Evolutionary conservation across 2,888 invertebrate genomes (phyloP).

Genomic region (Agriopis leucophaearia): DNA sequence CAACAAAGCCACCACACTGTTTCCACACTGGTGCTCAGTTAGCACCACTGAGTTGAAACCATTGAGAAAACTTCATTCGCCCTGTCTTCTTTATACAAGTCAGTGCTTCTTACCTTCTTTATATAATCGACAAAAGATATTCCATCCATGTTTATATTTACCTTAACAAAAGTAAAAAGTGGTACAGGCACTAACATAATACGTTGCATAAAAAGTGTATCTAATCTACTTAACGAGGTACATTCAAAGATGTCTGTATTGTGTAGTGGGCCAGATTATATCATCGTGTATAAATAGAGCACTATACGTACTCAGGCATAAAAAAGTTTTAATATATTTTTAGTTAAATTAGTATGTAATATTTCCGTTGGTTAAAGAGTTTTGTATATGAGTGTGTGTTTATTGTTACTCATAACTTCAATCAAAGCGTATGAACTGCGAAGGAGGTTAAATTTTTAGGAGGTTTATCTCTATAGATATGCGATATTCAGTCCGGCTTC

Average conservation of each 20-base stretch:
- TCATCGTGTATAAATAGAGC: slow-evolving; percentile 61
- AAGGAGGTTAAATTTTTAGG: no score
- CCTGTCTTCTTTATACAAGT: no score
- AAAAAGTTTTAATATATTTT: slow-evolving; percentile 51
- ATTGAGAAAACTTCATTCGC: no score
- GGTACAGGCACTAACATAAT: slow-evolving; percentile 42
- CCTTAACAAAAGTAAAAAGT: slow-evolving; percentile 31
- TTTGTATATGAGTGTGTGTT: background rate
- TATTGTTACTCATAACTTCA: no score
- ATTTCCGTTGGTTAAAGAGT: slow-evolving; percentile 14
- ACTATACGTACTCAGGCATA: slow-evolving; percentile 45
- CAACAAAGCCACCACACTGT: no score
- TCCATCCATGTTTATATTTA: background rate
- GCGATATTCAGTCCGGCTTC: no score
- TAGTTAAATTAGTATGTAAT: slow-evolving; percentile 31
- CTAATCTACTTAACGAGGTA: slow-evolving; percentile 66
- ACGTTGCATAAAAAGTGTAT: slow-evolving; percentile 60
- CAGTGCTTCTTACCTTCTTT: no score
- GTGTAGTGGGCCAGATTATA: slow-evolving; percentile 60
- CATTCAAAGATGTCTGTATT: slow-evolving; percentile 59
- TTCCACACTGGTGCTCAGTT: no score
- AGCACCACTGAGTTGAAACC: no score
- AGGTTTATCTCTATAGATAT: no score
- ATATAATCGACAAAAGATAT: no score
- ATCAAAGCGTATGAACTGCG: no score